Percentiles rank a stretch among this genome's conserved stretches.
Evolutionary conservation across 2,888 invertebrate species (phyloP).

Genomic region (Netelia melanura): DNA sequence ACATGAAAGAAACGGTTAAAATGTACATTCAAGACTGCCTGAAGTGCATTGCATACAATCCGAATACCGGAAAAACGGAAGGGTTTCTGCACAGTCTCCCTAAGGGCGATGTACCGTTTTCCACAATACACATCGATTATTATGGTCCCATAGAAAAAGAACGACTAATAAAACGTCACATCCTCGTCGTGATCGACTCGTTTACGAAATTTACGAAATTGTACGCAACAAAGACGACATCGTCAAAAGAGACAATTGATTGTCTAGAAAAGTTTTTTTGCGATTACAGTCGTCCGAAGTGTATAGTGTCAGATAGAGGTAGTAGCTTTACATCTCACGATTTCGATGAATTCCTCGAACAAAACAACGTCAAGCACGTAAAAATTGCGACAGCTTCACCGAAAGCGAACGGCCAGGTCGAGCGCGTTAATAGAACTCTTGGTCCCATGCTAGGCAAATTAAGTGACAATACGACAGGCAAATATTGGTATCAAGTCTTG

Average conservation of each 20-base stretch:
- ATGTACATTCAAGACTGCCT: conserved; percentile 61
- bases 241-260: conserved; percentile 64
- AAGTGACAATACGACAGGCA: conserved; percentile 20
- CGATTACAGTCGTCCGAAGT: conserved; percentile 59
- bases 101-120: conserved; percentile 49
- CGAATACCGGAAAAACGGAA: background rate
- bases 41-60: conserved; percentile 68
- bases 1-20: conserved; percentile 51
- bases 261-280: conserved; percentile 68
- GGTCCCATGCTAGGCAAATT: too few species aligned
- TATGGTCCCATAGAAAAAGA: background rate
- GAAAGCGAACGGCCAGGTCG: conserved; percentile 71
- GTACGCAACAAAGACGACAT: conserved; percentile 60
- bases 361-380: conserved; percentile 60
- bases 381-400: conserved; percentile 71
- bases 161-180: conserved; percentile 39
- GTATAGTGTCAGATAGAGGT: conserved; percentile 59
- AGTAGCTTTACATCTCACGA: conserved; percentile 68
- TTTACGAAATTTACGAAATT: too few species aligned
- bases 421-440: too few species aligned
- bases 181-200: background rate
- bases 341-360: conserved; percentile 66
- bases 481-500: conserved; percentile 64
- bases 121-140: conserved; percentile 52
- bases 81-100: conserved; percentile 54